Base-by-base conservation (phyloP, 1,140 invertebrate genomes). In the Drosophila jambulina region DNA sequence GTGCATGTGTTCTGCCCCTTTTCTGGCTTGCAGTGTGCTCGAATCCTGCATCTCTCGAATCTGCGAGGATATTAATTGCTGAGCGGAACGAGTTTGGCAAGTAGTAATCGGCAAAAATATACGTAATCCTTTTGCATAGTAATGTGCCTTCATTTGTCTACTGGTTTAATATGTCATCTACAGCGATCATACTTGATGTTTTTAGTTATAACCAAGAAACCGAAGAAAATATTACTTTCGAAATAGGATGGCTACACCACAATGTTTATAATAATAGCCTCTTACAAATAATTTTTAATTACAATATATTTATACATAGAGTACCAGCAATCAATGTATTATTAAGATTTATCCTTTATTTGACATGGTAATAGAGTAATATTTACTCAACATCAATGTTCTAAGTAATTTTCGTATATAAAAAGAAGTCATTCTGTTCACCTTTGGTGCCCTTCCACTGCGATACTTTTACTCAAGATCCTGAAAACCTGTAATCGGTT, bases 101-200 rank as follows among this genome's bases (percentile, higher is more conserved):
- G 49, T 21, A 38, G 43, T 36, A 61, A 70, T 72, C 36, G 64
- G 23, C 29, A 49, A 71, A 43, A 51, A 43, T 51, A 32, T 49
- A 17, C 17, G 23, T 48, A 34, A 34, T 54, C 32, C 19, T 36
- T 32, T 17, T 36, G 54, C 29, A 25, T 19, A 56, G 48, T 40
- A 34, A 21, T 74, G 42, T 56, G 72, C 23, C 48, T 75, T 75
- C 70, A 75, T 75, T 75, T 57, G 72, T 75, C 25, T 75, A 51
- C 71, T 75, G 42, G 40, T 53, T 62, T n/a, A 23, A 34, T 54
- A 6, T n/a, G 21, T n/a, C 17, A 13, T 36, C 19, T 15, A 36
- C 13, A 53, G 23, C 34, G 42, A 3, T 12, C 2, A 0, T 19
- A 3, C 25, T 29, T 29, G n/a, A 8, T 15, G 3, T 4, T 48